Conservation (phyloP, 2,888 invertebrate genomes). For the Drosophila fulvimacula region DNA sequence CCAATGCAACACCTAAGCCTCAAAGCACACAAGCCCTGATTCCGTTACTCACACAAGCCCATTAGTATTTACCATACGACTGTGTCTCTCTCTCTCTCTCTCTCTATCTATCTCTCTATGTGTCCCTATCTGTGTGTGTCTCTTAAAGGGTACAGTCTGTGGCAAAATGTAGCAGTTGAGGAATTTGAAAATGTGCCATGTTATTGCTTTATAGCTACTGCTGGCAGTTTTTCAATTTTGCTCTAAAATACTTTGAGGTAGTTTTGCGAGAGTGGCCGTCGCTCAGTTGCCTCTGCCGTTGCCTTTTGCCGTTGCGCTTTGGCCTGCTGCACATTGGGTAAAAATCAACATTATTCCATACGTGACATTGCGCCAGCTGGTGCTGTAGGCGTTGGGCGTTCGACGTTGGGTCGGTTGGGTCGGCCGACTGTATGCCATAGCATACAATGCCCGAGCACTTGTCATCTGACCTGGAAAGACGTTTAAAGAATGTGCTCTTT, state of each 20-base stretch:
- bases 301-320: constrained; percentile 11
- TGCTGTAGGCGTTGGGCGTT: constrained; percentile 22
- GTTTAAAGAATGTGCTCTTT: constrained; percentile 17
- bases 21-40: constrained; percentile 2
- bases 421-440: constrained; percentile 1
- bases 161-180: constrained; percentile 39
- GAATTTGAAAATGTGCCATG: constrained; percentile 37
- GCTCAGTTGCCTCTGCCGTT: constrained; percentile 1
- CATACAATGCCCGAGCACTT: constrained; percentile 23
- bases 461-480: constrained; percentile 34
- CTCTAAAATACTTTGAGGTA: constrained; percentile 39
- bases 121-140: not conserved
- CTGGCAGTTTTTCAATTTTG: constrained; percentile 45
- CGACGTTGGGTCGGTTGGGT: not conserved
- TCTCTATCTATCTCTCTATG: not conserved
- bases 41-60: constrained; percentile 8
- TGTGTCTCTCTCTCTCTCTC: not conserved
- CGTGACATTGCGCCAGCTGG: constrained; percentile 46
- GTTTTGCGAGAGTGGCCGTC: constrained; percentile 8
- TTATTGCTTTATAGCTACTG: constrained; percentile 37
- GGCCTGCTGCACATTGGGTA: constrained; percentile 29
- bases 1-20: constrained; percentile 36
- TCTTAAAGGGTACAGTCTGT: constrained; percentile 21
- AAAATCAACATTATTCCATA: constrained; percentile 58
- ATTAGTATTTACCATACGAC: constrained; percentile 20